A percentile compares a stretch with the other conserved stretches of the same genome.
phyloP scores from a whole-genome alignment of 2,888 invertebrate species.

The Liodrosophila aerea region DNA sequence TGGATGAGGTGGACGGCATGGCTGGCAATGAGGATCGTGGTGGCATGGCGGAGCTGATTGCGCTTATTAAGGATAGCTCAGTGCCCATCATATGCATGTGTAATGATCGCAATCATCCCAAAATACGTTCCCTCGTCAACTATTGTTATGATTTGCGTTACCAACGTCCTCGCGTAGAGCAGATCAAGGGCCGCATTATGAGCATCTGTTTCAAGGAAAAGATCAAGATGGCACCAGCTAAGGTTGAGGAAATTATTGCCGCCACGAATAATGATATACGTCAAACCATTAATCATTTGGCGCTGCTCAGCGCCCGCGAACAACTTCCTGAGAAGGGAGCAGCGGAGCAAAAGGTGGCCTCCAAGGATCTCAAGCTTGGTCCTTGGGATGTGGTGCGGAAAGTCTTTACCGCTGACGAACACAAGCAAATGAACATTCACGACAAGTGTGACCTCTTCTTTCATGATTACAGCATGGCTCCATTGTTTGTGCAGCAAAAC shows the following conservation, averaged over 20 bases:
- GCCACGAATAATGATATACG: slow-evolving; percentile 96
- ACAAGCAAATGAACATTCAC: slow-evolving; percentile 88
- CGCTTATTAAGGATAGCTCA: slow-evolving; percentile 92
- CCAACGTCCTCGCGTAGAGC: slow-evolving; percentile 91
- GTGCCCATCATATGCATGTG: slow-evolving; percentile 98
- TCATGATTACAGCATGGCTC: slow-evolving; percentile 97
- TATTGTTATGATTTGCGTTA: slow-evolving; percentile 97
- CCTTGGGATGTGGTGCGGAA: slow-evolving; percentile 96
- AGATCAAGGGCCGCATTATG: slow-evolving; percentile 95
- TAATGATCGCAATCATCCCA: slow-evolving; percentile 96
- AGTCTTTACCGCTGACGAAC: slow-evolving; percentile 92
- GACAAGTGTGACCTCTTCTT: slow-evolving; percentile 97
- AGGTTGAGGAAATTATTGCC: slow-evolving; percentile 90
- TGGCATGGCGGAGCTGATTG: slow-evolving; percentile 96
- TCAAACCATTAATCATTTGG: slow-evolving; percentile 95
- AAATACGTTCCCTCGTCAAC: slow-evolving; percentile 95
- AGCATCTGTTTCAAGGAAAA: slow-evolving; percentile 95
- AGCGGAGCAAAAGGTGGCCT: slow-evolving; percentile 82
- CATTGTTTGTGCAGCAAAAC: slow-evolving; percentile 98
- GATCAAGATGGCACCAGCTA: slow-evolving; percentile 89
- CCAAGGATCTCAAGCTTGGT: slow-evolving; percentile 94
- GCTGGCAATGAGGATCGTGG: slow-evolving; percentile 99
- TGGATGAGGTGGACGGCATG: slow-evolving; percentile 99
- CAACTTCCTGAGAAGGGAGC: slow-evolving; percentile 67
- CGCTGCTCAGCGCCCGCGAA: slow-evolving; percentile 88